These are phyloP conservation scores for Notolepis coatsorum DNA, from an alignment of 2,797 vertebrate species.

Conservation along the genomic window DNA sequence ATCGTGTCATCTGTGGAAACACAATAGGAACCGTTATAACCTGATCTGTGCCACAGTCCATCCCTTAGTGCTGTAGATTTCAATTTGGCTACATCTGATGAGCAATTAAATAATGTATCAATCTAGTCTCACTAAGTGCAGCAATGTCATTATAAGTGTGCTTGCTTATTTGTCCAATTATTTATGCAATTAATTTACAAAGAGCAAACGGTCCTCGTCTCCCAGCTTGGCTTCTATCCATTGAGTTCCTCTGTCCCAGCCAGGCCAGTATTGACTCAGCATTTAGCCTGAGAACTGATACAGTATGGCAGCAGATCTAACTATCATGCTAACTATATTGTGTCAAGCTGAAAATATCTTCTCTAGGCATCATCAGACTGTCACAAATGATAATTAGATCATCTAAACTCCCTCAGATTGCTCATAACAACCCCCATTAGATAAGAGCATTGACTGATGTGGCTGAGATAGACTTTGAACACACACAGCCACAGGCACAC, in stretches of 20 bases:
- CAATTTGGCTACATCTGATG: neutral
- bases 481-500: neutral
- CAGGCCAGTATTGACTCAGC: slow-evolving; percentile 60
- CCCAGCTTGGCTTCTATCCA: slow-evolving; percentile 23
- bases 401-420: neutral
- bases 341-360: neutral
- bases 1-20: no score
- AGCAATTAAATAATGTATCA: neutral
- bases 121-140: slow-evolving; percentile 8
- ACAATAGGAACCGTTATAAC: no score
- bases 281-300: slow-evolving; percentile 34
- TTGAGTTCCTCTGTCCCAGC: slow-evolving; percentile 33
- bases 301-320: slow-evolving; percentile 34
- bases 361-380: neutral
- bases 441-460: neutral
- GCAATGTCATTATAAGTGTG: slow-evolving; percentile 11
- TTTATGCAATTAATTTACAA: slow-evolving; percentile 41
- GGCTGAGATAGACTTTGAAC: neutral
- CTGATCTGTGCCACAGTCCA: no score
- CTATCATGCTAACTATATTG: slow-evolving; percentile 26
- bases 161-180: slow-evolving; percentile 31
- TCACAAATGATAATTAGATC: neutral
- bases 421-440: neutral
- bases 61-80: neutral
- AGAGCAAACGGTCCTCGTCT: slow-evolving; percentile 17